Base-by-base conservation (phyloP, 2,797 vertebrate genomes). In the Gallirallus australis region DNA sequence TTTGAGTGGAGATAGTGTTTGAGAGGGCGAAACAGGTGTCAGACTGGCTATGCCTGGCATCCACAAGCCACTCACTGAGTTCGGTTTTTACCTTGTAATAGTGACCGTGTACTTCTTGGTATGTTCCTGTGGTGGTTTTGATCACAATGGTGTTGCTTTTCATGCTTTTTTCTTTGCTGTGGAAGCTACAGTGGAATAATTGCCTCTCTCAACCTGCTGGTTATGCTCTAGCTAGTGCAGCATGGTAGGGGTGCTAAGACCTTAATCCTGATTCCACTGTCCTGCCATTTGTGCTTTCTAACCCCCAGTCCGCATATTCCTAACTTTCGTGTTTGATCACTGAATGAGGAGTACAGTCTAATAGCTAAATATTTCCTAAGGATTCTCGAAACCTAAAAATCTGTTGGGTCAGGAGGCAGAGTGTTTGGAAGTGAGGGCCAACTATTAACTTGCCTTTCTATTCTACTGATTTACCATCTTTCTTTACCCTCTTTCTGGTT, bases 271-370 rank as follows among this genome's bases (percentile, higher is more conserved):
- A 69, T 93, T 82, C 39, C 40, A 50, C 6, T 88, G 59, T 85
- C 48, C 17, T n/a, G 42, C 27, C 19, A 5, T 59, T 91, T 94
- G 56, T 7, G 4, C 60, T 88, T 91, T n/a, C 11, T n/a, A 16
- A 0, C 20, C 81, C 39, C 52, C 45, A 40, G 37, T 45, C 33
- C 54, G 39, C 37, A 25, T 0, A 0, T 45, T 45, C 23, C 71
- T 40, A 16, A 31, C 40, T 68, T 28, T 86, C 23, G 2, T 40
- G 9, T 61, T 70, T 35, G 68, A n/a, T 82, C 83, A 25, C 30
- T 64, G 47, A 77, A 60, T 24, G 37, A 59, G 25, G 42, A 66
- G 19, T 4, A 47, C 2, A 3, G 3, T 25, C 45, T 66, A 37
- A 37, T 7, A 52, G 65, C 50, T 80, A 61, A 86, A 11, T 80